Conservation (phyloP, 2,888 invertebrate genomes). For the Pammene aurita region DNA sequence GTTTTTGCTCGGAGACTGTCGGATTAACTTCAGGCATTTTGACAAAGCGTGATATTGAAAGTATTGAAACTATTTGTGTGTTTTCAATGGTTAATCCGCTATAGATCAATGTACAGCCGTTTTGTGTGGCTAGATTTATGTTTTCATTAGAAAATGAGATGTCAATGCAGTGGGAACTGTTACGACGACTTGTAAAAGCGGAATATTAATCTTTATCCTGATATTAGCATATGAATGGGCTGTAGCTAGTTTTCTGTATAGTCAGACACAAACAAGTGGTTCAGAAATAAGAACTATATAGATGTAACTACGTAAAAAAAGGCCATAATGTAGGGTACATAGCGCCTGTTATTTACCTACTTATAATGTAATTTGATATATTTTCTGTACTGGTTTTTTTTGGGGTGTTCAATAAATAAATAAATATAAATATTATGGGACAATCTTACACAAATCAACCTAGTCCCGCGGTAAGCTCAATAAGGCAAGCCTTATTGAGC, state of each 20-base stretch:
- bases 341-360: no score
- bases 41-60: conserved; percentile 38
- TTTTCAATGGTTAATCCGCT: conserved; percentile 39
- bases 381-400: no score
- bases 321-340: no score
- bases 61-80: no score
- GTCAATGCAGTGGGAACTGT: conserved; percentile 28
- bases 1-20: conserved; percentile 6
- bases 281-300: no score
- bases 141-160: conserved; percentile 29
- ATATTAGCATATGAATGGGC: not conserved
- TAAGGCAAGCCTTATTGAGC: no score
- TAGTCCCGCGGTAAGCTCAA: no score
- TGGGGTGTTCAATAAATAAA: no score
- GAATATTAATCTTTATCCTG: not conserved
- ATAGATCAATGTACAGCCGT: conserved; percentile 33
- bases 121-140: conserved; percentile 25
- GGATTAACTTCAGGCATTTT: conserved; percentile 22
- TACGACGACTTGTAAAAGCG: conserved; percentile 1
- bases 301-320: no score
- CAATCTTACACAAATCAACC: no score
- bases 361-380: no score
- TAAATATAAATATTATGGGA: no score
- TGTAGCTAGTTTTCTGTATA: not conserved
- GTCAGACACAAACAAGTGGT: not conserved